Conservation (phyloP, 2,888 invertebrate genomes). For the Drosophila austrosaltans region DNA sequence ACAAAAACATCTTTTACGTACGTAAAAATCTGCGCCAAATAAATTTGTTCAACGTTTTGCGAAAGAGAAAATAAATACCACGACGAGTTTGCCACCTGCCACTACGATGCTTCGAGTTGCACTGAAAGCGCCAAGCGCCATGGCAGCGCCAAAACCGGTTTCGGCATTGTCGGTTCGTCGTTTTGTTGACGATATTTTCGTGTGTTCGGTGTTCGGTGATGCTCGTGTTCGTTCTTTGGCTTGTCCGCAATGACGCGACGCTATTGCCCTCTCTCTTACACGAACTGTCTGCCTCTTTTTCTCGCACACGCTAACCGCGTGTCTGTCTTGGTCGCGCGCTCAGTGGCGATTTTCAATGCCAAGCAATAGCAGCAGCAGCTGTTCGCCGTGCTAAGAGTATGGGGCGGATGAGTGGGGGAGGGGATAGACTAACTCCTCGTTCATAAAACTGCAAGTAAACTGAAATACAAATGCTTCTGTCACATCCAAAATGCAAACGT, state of each 20-base stretch:
- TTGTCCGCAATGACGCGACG: slow-evolving; percentile 17
- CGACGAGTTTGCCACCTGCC: slow-evolving; percentile 43
- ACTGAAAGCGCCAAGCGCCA: slow-evolving; percentile 57
- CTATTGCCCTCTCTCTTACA: slow-evolving; percentile 4
- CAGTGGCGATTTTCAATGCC: slow-evolving; percentile 67
- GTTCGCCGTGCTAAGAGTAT: slow-evolving; percentile 43
- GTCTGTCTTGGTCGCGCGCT: slow-evolving; percentile 27
- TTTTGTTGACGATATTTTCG: slow-evolving; percentile 15
- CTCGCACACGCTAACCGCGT: slow-evolving; percentile 10
- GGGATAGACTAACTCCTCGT: not conserved
- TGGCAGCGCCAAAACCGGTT: slow-evolving; percentile 63
- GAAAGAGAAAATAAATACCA: slow-evolving; percentile 23
- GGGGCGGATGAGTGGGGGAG: too few species aligned
- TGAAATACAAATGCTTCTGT: not conserved
- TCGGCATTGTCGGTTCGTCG: slow-evolving; percentile 33
- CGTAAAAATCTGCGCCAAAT: slow-evolving; percentile 69
- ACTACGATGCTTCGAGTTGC: slow-evolving; percentile 59
- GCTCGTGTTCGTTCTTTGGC: slow-evolving; percentile 32
- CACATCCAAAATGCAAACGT: not conserved
- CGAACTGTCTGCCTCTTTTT: slow-evolving; percentile 5
- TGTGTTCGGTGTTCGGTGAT: slow-evolving; percentile 10
- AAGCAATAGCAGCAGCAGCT: slow-evolving; percentile 74
- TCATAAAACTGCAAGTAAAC: slow-evolving; percentile 10
- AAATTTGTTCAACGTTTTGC: slow-evolving; percentile 30
- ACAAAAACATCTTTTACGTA: slow-evolving; percentile 59